Percentiles rank a stretch among this genome's conserved stretches.
These are phyloP conservation scores for Chiloscyllium punctatum DNA, from an alignment of 2,797 vertebrate genomes.

Conservation along the genomic window DNA sequence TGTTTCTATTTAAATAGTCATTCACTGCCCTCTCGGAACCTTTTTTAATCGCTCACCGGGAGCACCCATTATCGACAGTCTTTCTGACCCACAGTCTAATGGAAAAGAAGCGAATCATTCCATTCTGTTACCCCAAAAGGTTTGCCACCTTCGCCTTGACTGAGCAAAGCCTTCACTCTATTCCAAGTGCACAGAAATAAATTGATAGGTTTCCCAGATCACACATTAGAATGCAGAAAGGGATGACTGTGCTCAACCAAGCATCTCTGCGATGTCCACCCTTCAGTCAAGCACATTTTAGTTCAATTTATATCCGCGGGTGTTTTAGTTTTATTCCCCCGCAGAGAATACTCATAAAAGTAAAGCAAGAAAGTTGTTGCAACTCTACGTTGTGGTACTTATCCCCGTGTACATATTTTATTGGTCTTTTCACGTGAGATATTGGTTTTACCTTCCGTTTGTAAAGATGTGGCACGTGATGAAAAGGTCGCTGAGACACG, in stretches of 20 bases:
- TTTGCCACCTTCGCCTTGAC: neutral
- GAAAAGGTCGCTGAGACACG: neutral
- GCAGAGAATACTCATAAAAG: neutral
- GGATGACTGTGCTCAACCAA: neutral
- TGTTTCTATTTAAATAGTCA: too few relatives aligned
- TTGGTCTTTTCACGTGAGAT: neutral
- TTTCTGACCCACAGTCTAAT: neutral
- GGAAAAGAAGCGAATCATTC: too few relatives aligned
- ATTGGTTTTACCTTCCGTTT: neutral
- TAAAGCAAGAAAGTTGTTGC: neutral
- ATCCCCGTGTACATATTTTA: too few relatives aligned
- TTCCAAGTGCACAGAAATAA: neutral
- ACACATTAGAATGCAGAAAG: neutral
- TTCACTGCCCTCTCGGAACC: neutral
- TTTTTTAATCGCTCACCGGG: neutral
- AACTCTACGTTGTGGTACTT: neutral
- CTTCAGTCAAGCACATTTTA: neutral
- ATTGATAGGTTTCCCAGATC: neutral
- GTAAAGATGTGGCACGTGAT: neutral
- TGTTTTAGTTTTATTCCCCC: neutral
- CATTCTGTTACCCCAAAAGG: neutral
- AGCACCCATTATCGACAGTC: neutral
- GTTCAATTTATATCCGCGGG: neutral
- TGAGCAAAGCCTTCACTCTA: neutral
- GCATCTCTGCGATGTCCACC: neutral